Evolutionary conservation across 2,888 invertebrate genomes (phyloP).

Genomic region (Drosophila kuntzei): DNA sequence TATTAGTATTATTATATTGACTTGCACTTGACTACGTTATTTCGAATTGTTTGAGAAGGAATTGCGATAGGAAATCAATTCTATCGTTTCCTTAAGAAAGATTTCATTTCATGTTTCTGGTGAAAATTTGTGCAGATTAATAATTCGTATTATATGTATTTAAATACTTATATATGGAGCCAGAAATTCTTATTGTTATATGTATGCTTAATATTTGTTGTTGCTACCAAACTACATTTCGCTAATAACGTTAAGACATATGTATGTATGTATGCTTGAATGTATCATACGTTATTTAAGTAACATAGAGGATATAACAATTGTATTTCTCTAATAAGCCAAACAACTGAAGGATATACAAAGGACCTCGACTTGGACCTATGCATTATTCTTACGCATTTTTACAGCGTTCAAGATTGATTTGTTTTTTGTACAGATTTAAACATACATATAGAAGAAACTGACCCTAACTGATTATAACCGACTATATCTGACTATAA

Average conservation of each 20-base stretch:
- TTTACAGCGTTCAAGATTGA: slow-evolving; percentile 19
- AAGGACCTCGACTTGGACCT: slow-evolving; percentile 8
- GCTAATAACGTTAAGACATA: slow-evolving; percentile 56
- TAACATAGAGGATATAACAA: slow-evolving; percentile 50
- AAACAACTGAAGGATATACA: slow-evolving; percentile 34
- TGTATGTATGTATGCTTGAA: slow-evolving; percentile 32
- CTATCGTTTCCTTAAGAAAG: background rate
- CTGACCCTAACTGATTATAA: slow-evolving; percentile 3
- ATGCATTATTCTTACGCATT: too few relatives aligned
- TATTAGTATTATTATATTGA: slow-evolving; percentile 13
- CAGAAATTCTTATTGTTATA: slow-evolving; percentile 19
- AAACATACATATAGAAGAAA: slow-evolving; percentile 29
- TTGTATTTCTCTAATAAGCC: slow-evolving; percentile 20
- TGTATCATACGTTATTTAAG: slow-evolving; percentile 26
- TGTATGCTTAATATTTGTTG: slow-evolving; percentile 37
- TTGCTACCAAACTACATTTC: slow-evolving; percentile 55
- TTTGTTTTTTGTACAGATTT: slow-evolving; percentile 38
- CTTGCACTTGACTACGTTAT: slow-evolving; percentile 29
- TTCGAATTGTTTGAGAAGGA: slow-evolving; percentile 2
- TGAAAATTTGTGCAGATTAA: slow-evolving; percentile 27
- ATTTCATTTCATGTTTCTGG: background rate
- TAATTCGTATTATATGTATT: slow-evolving; percentile 6
- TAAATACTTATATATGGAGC: slow-evolving; percentile 24
- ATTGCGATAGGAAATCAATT: slow-evolving; percentile 2
- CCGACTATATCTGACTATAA: slow-evolving; percentile 29